A percentile compares a stretch with the other conserved stretches of the same genome.
Conservation (phyloP, 2,113 vertebrate genomes). For the Coracopsis vasa region DNA sequence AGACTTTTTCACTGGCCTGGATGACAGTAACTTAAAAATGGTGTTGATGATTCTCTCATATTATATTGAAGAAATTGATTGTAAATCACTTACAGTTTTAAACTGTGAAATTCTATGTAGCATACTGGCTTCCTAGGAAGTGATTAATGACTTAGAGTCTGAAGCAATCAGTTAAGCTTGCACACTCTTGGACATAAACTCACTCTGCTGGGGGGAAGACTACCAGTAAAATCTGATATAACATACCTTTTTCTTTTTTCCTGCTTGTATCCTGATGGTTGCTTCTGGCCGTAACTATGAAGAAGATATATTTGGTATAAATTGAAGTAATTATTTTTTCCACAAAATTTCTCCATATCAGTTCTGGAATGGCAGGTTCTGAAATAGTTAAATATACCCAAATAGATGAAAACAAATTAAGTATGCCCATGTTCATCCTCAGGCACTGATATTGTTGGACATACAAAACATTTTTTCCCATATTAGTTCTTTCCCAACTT, state of each 20-base stretch:
- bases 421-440: background rate
- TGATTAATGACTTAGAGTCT: conserved; percentile 5
- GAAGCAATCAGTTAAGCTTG: background rate
- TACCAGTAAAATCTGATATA: background rate
- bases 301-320: background rate
- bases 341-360: background rate
- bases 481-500: background rate
- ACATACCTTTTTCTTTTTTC: background rate
- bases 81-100: background rate
- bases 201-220: background rate
- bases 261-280: background rate
- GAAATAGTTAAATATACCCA: background rate
- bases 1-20: background rate
- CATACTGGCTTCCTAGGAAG: background rate
- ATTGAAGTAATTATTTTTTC: background rate
- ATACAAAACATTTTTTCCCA: background rate
- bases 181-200: background rate
- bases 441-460: background rate
- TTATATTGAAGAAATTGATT: background rate
- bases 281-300: background rate
- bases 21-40: background rate
- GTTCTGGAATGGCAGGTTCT: background rate
- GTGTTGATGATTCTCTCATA: background rate
- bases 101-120: background rate
- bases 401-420: background rate